These are phyloP conservation scores for Anagrus nilaparvatae DNA, from an alignment of 1,140 invertebrate species.

Conservation along the genomic window DNA sequence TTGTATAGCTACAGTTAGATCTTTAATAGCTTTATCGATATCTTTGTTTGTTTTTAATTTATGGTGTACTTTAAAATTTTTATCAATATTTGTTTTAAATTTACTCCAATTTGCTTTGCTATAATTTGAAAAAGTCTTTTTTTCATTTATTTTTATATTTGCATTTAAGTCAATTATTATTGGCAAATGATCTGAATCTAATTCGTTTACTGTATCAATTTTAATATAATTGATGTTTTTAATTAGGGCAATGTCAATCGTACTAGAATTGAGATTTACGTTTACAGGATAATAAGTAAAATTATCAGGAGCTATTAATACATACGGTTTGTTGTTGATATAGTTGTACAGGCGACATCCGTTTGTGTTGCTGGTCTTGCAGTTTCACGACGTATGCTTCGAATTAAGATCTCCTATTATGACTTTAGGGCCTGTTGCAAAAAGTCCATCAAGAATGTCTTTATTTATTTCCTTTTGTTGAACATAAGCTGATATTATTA, in stretches of 20 bases:
- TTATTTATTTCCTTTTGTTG: background rate
- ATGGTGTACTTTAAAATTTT: no score
- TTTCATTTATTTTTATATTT: background rate
- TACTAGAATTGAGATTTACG: background rate
- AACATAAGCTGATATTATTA: background rate
- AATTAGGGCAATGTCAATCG: slow-evolving; percentile 5
- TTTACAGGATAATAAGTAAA: background rate
- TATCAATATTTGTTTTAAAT: background rate
- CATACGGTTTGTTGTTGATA: background rate
- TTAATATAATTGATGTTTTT: slow-evolving; percentile 1
- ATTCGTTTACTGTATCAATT: background rate
- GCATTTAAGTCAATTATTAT: background rate
- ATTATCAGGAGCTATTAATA: background rate
- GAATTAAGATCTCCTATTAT: slow-evolving; percentile 1
- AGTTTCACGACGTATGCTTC: slow-evolving; percentile 2
- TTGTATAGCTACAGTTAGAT: no score
- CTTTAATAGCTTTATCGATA: background rate
- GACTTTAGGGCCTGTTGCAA: fast-evolving
- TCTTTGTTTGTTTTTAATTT: background rate
- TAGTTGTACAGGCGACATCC: background rate
- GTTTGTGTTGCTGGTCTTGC: background rate
- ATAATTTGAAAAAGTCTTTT: background rate
- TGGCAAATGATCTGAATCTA: slow-evolving; percentile 5
- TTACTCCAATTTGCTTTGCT: background rate
- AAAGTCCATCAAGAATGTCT: background rate